Evolutionary conservation across 2,113 vertebrate genomes (phyloP).

Genomic region (Anseranas semipalmata): DNA sequence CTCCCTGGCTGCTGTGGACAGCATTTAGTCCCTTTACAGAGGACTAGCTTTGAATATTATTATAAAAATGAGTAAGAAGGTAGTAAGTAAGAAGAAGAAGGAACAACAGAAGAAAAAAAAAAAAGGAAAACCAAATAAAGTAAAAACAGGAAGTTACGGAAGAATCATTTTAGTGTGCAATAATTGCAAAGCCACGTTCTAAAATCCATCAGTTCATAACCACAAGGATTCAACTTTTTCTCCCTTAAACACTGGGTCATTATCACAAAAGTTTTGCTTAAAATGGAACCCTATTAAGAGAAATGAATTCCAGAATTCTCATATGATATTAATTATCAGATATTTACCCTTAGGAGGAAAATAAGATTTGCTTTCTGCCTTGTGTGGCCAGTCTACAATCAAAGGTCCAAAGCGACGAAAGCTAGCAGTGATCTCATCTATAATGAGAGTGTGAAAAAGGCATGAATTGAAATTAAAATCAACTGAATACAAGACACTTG

Average conservation of each 20-base stretch:
- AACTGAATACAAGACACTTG: neutral
- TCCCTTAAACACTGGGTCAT: neutral
- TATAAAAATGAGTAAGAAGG: neutral
- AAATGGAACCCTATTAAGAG: neutral
- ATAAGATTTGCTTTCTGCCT: constrained; percentile 99
- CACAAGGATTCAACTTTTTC: neutral
- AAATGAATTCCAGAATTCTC: neutral
- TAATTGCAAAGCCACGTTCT: neutral
- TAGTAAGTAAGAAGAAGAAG: neutral
- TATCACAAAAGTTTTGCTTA: neutral
- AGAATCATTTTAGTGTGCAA: neutral
- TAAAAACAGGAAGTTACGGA: neutral
- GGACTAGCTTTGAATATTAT: neutral
- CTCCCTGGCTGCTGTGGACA: neutral
- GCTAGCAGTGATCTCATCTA: constrained; percentile 99
- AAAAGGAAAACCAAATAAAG: neutral
- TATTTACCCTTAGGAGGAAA: constrained; percentile 96
- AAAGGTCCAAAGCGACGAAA: constrained; percentile 98
- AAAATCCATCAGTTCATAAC: neutral
- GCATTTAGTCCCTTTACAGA: neutral
- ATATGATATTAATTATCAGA: neutral
- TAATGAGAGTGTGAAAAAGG: neutral
- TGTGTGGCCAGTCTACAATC: constrained; percentile 99
- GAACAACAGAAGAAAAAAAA: neutral
- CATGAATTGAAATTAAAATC: neutral